A percentile compares a stretch with the other conserved stretches of the same genome.
Conservation (phyloP, 2,888 invertebrate genomes). For the Allophyes oxyacanthae region DNA sequence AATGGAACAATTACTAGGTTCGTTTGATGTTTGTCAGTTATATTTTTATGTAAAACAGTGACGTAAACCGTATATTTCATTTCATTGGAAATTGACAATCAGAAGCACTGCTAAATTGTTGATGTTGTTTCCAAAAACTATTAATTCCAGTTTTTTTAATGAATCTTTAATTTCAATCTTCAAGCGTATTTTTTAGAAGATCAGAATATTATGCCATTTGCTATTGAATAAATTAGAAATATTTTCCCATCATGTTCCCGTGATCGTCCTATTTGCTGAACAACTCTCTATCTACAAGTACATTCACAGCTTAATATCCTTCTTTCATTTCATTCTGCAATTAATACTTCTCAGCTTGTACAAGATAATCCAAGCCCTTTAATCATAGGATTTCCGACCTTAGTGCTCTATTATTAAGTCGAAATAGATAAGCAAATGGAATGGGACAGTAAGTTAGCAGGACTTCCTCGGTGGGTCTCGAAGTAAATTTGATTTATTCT, state of each 20-base stretch:
- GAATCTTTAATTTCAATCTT: no score
- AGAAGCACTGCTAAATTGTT: neutral
- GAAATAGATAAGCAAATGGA: constrained; percentile 33
- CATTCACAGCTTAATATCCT: constrained; percentile 28
- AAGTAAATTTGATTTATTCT: constrained; percentile 82
- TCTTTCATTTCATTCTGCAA: constrained; percentile 38
- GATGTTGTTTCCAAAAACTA: neutral
- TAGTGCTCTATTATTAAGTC: constrained; percentile 17
- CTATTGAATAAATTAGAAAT: no score
- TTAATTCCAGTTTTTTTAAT: no score
- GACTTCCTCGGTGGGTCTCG: constrained; percentile 47
- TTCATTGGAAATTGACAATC: constrained; percentile 8
- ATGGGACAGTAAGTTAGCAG: constrained; percentile 37
- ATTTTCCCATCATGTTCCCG: no score
- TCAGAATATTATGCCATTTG: no score
- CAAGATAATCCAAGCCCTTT: constrained; percentile 11
- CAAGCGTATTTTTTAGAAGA: no score
- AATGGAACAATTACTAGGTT: constrained; percentile 50
- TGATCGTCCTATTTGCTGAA: no score
- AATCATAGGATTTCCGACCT: constrained; percentile 16
- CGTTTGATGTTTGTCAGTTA: constrained; percentile 33
- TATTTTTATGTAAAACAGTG: constrained; percentile 20
- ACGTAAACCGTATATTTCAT: constrained; percentile 1
- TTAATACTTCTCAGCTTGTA: constrained; percentile 38
- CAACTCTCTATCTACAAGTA: constrained; percentile 25